A percentile compares a stretch with the other conserved stretches of the same genome.
Evolutionary conservation across 35 echinoderm and acorn worm genomes (phyloP).

Genomic region (Ophioderma brevispina): DNA sequence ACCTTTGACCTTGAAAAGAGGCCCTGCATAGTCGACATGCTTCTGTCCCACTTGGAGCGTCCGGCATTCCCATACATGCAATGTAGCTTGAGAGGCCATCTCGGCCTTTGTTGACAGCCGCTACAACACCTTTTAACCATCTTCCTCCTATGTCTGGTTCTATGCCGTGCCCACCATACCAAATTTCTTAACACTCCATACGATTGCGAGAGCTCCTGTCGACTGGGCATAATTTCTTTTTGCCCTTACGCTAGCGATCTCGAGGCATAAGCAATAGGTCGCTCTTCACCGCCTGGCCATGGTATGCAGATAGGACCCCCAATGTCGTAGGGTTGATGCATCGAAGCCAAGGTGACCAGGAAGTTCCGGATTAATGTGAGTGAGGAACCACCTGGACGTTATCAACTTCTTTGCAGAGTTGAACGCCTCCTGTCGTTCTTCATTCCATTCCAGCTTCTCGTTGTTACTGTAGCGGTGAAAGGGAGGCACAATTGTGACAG

Average conservation of each 20-base stretch:
- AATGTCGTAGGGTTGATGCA: constrained; percentile 60
- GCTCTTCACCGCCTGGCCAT: constrained; percentile 22
- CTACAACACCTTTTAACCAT: no score
- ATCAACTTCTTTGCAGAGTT: constrained; percentile 31
- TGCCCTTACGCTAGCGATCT: constrained; percentile 30
- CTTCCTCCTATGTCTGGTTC: no score
- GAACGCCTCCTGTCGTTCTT: constrained; percentile 20
- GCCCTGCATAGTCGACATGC: no score
- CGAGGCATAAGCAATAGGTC: constrained; percentile 52
- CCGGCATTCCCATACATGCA: no score
- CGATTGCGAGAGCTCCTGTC: no score
- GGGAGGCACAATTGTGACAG: constrained; percentile 25
- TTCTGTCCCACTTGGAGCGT: no score
- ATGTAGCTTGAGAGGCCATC: no score
- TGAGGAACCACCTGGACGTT: background rate
- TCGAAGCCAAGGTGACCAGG: constrained; percentile 23
- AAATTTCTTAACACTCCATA: no score
- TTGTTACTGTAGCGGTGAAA: background rate
- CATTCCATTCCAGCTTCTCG: constrained; percentile 12
- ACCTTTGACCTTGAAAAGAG: no score
- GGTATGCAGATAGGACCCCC: constrained; percentile 47
- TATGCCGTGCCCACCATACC: no score
- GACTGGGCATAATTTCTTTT: no score
- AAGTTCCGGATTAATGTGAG: constrained; percentile 24
- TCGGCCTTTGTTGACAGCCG: no score